A percentile compares a stretch with the other conserved stretches of the same genome.
These are phyloP conservation scores for Cyanoramphus novaezelandiae DNA, from an alignment of 2,113 vertebrate genomes.

Conservation along the genomic window DNA sequence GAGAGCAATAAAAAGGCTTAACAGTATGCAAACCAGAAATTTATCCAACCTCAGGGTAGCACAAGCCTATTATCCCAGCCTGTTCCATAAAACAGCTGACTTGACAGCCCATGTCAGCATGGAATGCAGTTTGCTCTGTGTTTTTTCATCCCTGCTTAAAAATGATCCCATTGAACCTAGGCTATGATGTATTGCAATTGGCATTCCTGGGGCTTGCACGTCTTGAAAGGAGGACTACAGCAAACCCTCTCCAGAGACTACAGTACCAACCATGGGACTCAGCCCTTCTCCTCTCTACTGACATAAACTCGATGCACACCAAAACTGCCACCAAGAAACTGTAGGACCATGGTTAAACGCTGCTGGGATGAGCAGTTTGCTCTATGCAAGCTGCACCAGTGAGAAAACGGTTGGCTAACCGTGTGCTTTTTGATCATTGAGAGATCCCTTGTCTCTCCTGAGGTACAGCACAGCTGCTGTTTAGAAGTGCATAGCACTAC, in stretches of 20 bases:
- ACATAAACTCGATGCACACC: neutral
- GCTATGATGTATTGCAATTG: neutral
- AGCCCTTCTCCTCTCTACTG: neutral
- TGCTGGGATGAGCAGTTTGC: neutral
- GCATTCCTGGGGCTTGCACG: neutral
- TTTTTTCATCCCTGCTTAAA: constrained; percentile 18
- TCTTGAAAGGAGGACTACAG: neutral
- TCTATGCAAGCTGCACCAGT: neutral
- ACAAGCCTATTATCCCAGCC: neutral
- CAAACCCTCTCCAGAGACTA: neutral
- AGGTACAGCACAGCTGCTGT: constrained; percentile 8
- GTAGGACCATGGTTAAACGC: neutral
- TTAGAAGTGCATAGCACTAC: neutral
- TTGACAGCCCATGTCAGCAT: constrained; percentile 17
- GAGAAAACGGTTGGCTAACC: neutral
- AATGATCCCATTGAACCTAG: neutral
- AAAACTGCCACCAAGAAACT: neutral
- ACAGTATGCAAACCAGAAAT: neutral
- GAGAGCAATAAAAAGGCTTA: neutral
- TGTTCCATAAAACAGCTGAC: constrained; percentile 17
- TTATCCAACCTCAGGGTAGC: neutral
- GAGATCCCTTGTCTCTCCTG: neutral
- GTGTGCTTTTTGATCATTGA: neutral
- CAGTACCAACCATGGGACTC: neutral
- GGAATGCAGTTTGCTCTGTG: constrained; percentile 23